Evolutionary conservation across 92 coral and sea anemone species (phyloP), one percentile per base, ranked within the genome.

Genomic region (Scolanthus callimorphus): DNA sequence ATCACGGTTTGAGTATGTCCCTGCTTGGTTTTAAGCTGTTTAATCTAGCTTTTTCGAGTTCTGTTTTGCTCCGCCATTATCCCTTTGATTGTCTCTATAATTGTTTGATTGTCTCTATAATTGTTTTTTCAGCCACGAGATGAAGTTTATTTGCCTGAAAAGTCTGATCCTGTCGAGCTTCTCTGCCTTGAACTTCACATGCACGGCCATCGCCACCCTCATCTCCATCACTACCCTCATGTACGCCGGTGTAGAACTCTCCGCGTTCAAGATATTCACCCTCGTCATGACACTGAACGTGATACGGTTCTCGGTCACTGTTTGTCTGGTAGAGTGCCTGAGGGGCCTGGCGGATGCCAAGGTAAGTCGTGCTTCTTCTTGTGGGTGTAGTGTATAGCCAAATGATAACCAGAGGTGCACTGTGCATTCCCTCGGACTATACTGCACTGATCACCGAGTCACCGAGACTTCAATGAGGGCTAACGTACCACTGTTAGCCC

Each of bases 181-280:
- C 15, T 6, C 41, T 11, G 60, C 71, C 24, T 24, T 44, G 20
- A 50, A 31, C 52, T 28, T 22, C 59, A 65, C 71, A 4, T 29
- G 49, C 11, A 52, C 61, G 25, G 21, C 71, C 34, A 25, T 38
- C 20, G 61, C 60, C 47, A 20, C 45, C 11, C 39, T 65, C 23
- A 65, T 65, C 48, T 12, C 39, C 20, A 29, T 65, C 22, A 3
- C 34, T 3, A 30, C 71, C 6, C 61, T 65, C 2, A 20, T 50
- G 29, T 65, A 65, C 41, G 6, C 60, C 38, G 71, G 60, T 11
- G 24, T 65, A 11, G 34, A 27, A 0, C 61, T 65, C 15, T 21
- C 60, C 25, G 21, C 60, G 6, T 65, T 65, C 17, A 39, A 45
- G n/a, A 52, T 65, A 13, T 65, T 65, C 39, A 65, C 71, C 15